A percentile compares a stretch with the other conserved stretches of the same genome.
These are phyloP conservation scores for Megalonaias nervosa DNA, from an alignment of 1,140 invertebrate genomes.

Conservation along the genomic window DNA sequence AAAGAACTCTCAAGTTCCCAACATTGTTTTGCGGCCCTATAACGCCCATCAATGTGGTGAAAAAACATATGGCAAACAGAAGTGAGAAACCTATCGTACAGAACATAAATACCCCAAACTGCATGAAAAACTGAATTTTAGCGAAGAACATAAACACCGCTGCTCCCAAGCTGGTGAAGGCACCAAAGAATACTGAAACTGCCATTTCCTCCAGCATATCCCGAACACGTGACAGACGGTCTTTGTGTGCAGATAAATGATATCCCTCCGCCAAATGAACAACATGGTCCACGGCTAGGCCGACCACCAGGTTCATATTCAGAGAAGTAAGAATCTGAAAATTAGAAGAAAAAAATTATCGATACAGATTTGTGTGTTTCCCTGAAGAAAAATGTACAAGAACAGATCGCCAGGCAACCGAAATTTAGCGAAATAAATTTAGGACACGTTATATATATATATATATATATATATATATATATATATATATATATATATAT, in stretches of 20 bases:
- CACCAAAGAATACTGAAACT: constrained; percentile 59
- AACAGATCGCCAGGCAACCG: no score
- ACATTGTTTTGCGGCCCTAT: constrained; percentile 52
- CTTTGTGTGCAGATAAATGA: constrained; percentile 43
- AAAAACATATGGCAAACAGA: constrained; percentile 54
- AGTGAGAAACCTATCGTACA: constrained; percentile 62
- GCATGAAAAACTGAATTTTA: constrained; percentile 55
- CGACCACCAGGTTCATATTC: constrained; percentile 64
- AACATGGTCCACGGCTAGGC: constrained; percentile 67
- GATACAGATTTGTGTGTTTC: no score
- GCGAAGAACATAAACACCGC: constrained; percentile 60
- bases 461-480: neutral
- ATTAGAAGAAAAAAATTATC: constrained; percentile 1
- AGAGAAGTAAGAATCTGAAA: constrained; percentile 62
- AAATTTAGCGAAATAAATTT: no score
- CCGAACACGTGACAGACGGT: constrained; percentile 51
- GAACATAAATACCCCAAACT: constrained; percentile 64
- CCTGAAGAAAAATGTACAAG: no score
- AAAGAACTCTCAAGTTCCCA: constrained; percentile 37
- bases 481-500: neutral
- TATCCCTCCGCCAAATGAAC: constrained; percentile 67
- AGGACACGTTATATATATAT: neutral
- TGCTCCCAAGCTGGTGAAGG: constrained; percentile 57
- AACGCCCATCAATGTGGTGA: constrained; percentile 51
- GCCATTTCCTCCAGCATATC: constrained; percentile 65